Evolutionary conservation across 1,140 invertebrate genomes (phyloP).

Genomic region (Cydia strobilella): DNA sequence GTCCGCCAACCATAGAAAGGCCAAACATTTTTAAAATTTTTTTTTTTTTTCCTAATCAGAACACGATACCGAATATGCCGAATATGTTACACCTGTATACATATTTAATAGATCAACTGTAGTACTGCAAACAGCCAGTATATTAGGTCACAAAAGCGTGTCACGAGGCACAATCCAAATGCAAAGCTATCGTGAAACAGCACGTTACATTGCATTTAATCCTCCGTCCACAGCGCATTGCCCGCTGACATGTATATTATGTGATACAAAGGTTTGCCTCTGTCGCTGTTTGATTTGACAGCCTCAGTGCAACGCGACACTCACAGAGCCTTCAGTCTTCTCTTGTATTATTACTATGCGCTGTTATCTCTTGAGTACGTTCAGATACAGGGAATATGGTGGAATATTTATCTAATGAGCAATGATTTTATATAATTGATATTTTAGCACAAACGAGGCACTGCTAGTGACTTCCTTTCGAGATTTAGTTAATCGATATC

Average conservation of each 20-base stretch:
- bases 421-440: too few relatives aligned
- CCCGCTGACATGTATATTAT: slow-evolving; percentile 59
- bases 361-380: slow-evolving; percentile 23
- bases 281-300: slow-evolving; percentile 33
- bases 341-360: background rate
- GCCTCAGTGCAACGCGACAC: slow-evolving; percentile 4
- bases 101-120: too few relatives aligned
- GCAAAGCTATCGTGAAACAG: background rate
- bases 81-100: too few relatives aligned
- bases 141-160: background rate
- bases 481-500: too few relatives aligned
- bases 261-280: slow-evolving; percentile 61
- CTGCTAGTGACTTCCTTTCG: too few relatives aligned
- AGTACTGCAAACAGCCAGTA: background rate
- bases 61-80: too few relatives aligned
- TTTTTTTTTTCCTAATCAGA: too few relatives aligned
- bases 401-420: too few relatives aligned
- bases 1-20: too few relatives aligned
- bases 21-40: too few relatives aligned
- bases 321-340: slow-evolving; percentile 4
- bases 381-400: too few relatives aligned
- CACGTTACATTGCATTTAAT: slow-evolving; percentile 13
- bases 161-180: background rate
- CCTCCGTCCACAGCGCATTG: slow-evolving; percentile 38
- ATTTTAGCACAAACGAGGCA: too few relatives aligned